Base-by-base conservation (phyloP, 2,888 invertebrate genomes). In the Nineta flava region DNA sequence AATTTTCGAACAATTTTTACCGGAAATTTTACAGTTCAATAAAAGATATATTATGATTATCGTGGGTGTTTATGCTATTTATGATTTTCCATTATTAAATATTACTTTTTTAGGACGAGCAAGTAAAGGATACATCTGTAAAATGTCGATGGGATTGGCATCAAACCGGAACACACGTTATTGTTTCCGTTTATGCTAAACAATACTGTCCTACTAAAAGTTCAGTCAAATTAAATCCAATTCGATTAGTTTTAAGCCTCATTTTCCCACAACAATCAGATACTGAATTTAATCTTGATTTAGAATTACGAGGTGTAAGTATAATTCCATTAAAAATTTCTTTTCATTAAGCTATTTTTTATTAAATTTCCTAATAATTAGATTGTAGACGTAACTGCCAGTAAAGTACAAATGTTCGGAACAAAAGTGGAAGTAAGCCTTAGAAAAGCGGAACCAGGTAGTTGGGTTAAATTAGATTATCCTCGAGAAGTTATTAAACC, bases 101-200 rank as follows among this genome's bases (percentile, higher is more conserved):
- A n/a, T n/a, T n/a, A n/a, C n/a, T n/a, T n/a, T 26, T 26, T 26
- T 26, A 26, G 26, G 26, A 26, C 4, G 26, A 26, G 4, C 26
- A 26, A 26, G 26, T 26, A 7, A 26, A 26, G 26, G 26, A 26
- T 7, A 38, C 59, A 81, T 68, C 69, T 5, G 70, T 77, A 1
- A 72, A 79, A 51, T 95, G 95, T 62, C 78, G 94, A 19, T 82
- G 87, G 74, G 96, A 97, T 65, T 94, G 93, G 87, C 92, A 95
- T 69, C 96, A 97, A 71, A 96, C 95, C 1, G 81, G 81, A 0
- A 75, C 80, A 1, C 75, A 78, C 63, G 86, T 96, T 0, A 83
- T 87, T 52, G 77, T 96, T 46, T 84, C 93, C 35, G 76, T 96
- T 43, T 97, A 90, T 68, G 87, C 90, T 1, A 96, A 96, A 70